Base-by-base conservation (phyloP, 2,797 vertebrate species). In the Denticeps clupeoides region DNA sequence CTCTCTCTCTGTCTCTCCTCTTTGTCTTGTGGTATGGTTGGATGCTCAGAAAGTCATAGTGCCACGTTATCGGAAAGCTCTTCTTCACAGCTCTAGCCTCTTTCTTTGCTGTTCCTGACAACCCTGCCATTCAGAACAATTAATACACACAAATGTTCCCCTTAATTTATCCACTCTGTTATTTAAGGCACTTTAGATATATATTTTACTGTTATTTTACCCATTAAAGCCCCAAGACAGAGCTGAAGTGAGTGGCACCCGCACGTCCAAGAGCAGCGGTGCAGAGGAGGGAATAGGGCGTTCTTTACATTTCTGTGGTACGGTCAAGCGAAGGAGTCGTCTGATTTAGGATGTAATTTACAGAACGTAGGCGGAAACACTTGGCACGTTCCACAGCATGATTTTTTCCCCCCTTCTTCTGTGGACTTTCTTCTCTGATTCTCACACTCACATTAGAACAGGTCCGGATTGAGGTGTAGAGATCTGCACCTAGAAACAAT, bases 51-150 rank as follows among this genome's bases (percentile, higher is more conserved):
- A n/a, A n/a, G n/a, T n/a, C 47, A 59, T 35, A 24, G 16, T 59
- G 60, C 59, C 60, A 62, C 56, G 56, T 62, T 65, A 56, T 57
- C 45, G 18, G 56, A 65, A 62, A 57, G 41, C 41, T 53, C 31
- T 4, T 50, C 7, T 1, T 54, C 35, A 18, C 25, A 10, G 18
- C 11, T 56, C 8, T n/a, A n/a, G n/a, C 19, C 40, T 12, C 27
- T 56, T 44, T 47, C 27, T 51, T 41, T 16, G 12, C 35, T 31
- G 40, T 25, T 10, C n/a, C 53, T 21, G 53, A 4, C 37, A 53
- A 33, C 51, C 16, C 9, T 32, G n/a, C n/a, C n/a, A n/a, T n/a
- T n/a, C n/a, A n/a, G n/a, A n/a, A n/a, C n/a, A n/a, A n/a, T n/a
- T n/a, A n/a, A n/a, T n/a, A n/a, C n/a, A n/a, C n/a, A n/a, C n/a